Conservation (phyloP, 2,113 vertebrate genomes). For the Cochlearius cochlearius region DNA sequence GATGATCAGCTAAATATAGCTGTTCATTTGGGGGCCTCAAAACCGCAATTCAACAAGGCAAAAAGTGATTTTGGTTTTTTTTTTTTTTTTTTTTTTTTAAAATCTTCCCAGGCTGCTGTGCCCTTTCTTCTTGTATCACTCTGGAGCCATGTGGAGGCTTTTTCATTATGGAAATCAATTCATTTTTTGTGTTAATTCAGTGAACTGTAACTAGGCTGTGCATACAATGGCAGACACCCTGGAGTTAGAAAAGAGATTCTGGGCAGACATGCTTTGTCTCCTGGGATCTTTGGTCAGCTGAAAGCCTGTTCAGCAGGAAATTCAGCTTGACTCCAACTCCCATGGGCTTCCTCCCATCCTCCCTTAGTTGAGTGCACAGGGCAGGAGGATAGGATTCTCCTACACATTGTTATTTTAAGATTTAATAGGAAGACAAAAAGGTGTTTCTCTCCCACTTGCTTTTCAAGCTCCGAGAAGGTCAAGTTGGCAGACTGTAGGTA, state of each 20-base stretch:
- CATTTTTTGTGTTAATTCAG: background rate
- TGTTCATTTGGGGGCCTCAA: background rate
- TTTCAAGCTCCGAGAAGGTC: conserved; percentile 26
- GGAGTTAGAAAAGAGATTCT: background rate
- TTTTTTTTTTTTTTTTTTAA: background rate
- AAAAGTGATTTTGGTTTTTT: background rate
- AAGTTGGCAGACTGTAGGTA: conserved; percentile 17
- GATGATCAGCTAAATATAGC: background rate
- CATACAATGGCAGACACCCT: background rate
- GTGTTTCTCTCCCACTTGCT: conserved; percentile 18
- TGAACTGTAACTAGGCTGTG: background rate
- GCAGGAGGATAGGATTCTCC: conserved; percentile 13
- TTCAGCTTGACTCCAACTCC: background rate
- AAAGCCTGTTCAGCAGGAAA: background rate
- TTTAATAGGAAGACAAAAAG: conserved; percentile 22
- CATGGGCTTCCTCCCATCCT: too few relatives aligned
- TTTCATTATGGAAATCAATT: background rate
- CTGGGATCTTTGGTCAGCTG: background rate
- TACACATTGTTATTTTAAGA: conserved; percentile 39
- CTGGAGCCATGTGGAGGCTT: background rate
- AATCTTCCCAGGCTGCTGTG: background rate
- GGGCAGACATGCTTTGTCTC: background rate
- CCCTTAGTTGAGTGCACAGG: background rate
- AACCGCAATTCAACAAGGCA: background rate
- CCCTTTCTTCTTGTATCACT: background rate